A percentile compares a stretch with the other conserved stretches of the same genome.
phyloP scores from a whole-genome alignment of 1,140 invertebrate genomes.

The Leptinotarsa lineolata region DNA sequence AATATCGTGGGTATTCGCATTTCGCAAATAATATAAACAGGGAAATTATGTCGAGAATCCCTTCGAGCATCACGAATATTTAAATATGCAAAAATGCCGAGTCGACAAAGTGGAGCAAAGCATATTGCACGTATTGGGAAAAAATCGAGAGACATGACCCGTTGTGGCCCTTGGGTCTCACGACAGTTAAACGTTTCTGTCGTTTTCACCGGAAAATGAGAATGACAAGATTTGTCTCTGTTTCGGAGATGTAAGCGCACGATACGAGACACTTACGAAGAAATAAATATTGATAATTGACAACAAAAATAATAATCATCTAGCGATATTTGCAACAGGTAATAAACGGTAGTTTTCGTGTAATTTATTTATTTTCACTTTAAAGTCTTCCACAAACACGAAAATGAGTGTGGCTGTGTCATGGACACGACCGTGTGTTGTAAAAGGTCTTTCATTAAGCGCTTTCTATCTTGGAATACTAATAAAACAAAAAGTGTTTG shows the following conservation, averaged over 20 bases:
- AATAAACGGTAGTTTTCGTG: too few species aligned
- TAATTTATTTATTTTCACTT: too few species aligned
- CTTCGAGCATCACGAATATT: conserved; percentile 8
- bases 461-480: too few species aligned
- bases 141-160: neutral
- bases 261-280: neutral
- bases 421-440: too few species aligned
- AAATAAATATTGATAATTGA: too few species aligned
- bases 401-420: too few species aligned
- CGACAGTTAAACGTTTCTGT: neutral
- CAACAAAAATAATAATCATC: too few species aligned
- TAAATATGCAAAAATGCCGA: conserved; percentile 1
- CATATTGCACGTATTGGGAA: conserved; percentile 3
- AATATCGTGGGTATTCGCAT: conserved; percentile 6
- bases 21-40: conserved; percentile 8
- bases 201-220: neutral
- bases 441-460: too few species aligned
- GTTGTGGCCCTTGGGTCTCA: neutral
- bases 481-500: too few species aligned
- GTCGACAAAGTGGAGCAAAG: conserved; percentile 5
- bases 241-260: neutral
- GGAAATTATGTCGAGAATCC: neutral
- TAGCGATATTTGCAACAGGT: too few species aligned
- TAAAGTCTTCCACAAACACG: too few species aligned
- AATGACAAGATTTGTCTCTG: neutral